Evolutionary conservation across 2,113 vertebrate genomes (phyloP), one percentile per base, ranked within the genome.

Genomic region (Limnothrissa miodon): DNA sequence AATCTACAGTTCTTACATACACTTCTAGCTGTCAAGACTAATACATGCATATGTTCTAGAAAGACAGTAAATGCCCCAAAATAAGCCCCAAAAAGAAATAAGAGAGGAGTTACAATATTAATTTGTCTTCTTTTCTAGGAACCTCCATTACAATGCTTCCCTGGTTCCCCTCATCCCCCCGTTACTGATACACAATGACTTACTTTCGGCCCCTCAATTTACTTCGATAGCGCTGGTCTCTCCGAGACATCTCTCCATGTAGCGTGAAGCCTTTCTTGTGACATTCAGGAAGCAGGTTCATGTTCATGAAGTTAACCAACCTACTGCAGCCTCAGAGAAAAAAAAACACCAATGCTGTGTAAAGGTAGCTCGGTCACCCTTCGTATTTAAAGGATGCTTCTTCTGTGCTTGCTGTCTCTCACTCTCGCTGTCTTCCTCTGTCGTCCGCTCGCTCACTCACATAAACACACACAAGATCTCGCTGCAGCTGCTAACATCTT

Each of bases 201-300:
- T 91, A 94, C 94, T 88, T 87, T 87, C 39, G 85, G 85, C 25
- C 85, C 4, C 23, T 78, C 25, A 5, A 79, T 10, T 36, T 59
- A 36, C 23, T 89, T 85, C 87, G 86, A 85, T 86, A 90, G 87
- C 79, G 82, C 15, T 82, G 87, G 79, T 79, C 87, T 81, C 90
- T 88, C 59, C 89, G 89, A 39, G 90, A 91, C 92, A 92, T 92
- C 85, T 88, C 88, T 33, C 87, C 88, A 78, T 23, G 78, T 78
- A 91, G 91, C 86, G 84, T 39, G n/a, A 79, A 81, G 45, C 44
- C 80, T 83, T 86, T 90, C 83, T 88, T 91, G 81, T 88, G 89
- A 90, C 91, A 87, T 85, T 83, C 48, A 86, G 88, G 89, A 89
- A 86, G 89, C 86, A 86, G 51, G 85, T 87, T 93, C 90, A 87